phyloP scores from a whole-genome alignment of 2,797 vertebrate genomes.

The Thamnophis elegans region DNA sequence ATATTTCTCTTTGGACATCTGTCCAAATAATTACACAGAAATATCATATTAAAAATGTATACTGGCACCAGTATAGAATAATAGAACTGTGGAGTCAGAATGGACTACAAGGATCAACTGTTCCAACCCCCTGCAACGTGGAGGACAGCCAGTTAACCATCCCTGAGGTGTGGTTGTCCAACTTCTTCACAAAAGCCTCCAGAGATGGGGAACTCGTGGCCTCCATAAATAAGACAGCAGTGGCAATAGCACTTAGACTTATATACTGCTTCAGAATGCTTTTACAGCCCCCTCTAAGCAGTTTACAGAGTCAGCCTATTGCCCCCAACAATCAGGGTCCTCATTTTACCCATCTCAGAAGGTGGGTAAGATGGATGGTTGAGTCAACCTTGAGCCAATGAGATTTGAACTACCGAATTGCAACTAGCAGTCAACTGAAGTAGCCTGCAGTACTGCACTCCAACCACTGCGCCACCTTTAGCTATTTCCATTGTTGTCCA shows the following conservation, averaged over 20 bases:
- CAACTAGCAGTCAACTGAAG: no score
- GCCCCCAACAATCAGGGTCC: no score
- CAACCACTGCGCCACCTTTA: no score
- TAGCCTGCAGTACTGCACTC: no score
- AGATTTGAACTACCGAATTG: no score
- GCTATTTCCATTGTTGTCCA: not conserved
- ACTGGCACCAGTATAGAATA: not conserved
- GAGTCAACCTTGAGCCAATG: no score
- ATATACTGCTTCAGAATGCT: no score
- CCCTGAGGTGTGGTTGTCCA: not conserved
- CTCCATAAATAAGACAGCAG: not conserved
- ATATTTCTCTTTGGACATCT: not conserved
- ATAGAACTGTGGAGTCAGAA: not conserved
- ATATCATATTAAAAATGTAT: not conserved
- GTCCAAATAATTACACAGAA: not conserved
- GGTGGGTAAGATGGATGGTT: no score
- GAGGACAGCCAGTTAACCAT: not conserved
- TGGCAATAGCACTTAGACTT: no score
- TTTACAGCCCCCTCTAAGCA: no score
- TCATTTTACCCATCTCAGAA: no score
- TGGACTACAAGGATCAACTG: not conserved
- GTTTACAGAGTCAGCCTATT: no score
- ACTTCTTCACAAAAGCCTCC: not conserved
- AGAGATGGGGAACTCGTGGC: not conserved
- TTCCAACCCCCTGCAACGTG: not conserved